phyloP scores from a whole-genome alignment of 2,888 invertebrate species.

The Antitype chi region DNA sequence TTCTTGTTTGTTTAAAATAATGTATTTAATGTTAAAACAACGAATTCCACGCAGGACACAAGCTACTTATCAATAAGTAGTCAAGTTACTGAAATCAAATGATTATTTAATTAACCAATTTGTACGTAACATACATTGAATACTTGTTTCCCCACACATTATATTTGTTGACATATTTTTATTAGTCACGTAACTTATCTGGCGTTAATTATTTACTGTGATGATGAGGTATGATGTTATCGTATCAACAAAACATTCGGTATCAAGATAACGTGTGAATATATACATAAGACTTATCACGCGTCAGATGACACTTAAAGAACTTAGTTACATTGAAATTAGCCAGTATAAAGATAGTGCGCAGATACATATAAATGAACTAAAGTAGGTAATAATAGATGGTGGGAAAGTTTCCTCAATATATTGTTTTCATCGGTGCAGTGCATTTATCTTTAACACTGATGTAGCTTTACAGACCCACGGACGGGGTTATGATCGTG shows the following conservation, averaged over 20 bases:
- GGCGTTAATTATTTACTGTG: constrained; percentile 37
- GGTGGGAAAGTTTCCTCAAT: constrained; percentile 15
- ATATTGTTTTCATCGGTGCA: constrained; percentile 1
- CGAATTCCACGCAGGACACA: background rate
- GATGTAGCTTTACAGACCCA: constrained; percentile 16
- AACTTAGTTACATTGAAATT: constrained; percentile 41
- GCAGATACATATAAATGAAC: constrained; percentile 16
- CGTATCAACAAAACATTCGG: constrained; percentile 45
- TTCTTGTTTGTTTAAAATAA: background rate
- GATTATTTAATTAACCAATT: background rate
- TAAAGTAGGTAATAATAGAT: background rate
- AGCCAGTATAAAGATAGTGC: constrained; percentile 3
- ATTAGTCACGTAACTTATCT: constrained; percentile 49
- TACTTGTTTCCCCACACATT: background rate
- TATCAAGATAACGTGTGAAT: constrained; percentile 26
- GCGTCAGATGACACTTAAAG: constrained; percentile 5
- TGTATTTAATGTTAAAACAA: background rate
- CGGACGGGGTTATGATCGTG: constrained; percentile 15
- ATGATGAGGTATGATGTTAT: constrained; percentile 31
- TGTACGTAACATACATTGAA: background rate
- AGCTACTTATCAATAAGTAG: background rate
- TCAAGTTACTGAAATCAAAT: background rate
- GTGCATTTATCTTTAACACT: constrained; percentile 34
- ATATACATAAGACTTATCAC: constrained; percentile 32
- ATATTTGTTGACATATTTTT: constrained; percentile 30